Base-by-base conservation (phyloP, 2,888 invertebrate species). In the Agrochola lota region DNA sequence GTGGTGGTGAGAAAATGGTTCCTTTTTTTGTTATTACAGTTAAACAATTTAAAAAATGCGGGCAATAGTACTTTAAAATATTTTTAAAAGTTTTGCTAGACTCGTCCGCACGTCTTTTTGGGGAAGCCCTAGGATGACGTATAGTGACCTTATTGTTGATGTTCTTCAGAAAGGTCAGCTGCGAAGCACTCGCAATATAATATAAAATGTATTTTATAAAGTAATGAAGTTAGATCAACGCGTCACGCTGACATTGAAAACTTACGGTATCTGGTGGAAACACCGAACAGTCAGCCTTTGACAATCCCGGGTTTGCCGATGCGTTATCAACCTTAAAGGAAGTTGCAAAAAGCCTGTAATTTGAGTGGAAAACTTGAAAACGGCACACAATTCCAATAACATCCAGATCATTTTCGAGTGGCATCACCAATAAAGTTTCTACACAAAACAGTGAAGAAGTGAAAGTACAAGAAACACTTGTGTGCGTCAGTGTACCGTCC, bases 401-500 rank as follows among this genome's bases (percentile, higher is more conserved):
- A 26, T 57, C 3, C 35, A 23, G 35, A 6, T 30, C 9, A 63
- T 23, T 63, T 35, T 63, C 6, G 12, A 23, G 62, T 63, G 6
- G 6, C 62, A 62, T 67, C 8, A 49, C 15, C 52, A 68, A 68
- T 68, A 35, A 68, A 35, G 12, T 15, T 15, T 49, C 35, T n/a
- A 35, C 11, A 35, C 9, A 23, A 35, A 23, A 68, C 5, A 30
- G 30, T 52, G 23, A 68, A 35, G 3, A 5, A n/a, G n/a, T 4
- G 17, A 52, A 17, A 66, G 26, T n/a, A 52, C 12, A 15, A n/a
- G 9, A 55, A 84, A 40, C 69, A 59, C 73, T 81, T 74, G 12
- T 72, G 78, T 30, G 23, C 62, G 1, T 75, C 77, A 82, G 64
- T 83, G 89, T 90, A 85, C 80, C 2, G 60, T 68, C 74, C 83